These are phyloP conservation scores for Penaeus vannamei DNA, from an alignment of 1,140 invertebrate species.

Conservation along the genomic window DNA sequence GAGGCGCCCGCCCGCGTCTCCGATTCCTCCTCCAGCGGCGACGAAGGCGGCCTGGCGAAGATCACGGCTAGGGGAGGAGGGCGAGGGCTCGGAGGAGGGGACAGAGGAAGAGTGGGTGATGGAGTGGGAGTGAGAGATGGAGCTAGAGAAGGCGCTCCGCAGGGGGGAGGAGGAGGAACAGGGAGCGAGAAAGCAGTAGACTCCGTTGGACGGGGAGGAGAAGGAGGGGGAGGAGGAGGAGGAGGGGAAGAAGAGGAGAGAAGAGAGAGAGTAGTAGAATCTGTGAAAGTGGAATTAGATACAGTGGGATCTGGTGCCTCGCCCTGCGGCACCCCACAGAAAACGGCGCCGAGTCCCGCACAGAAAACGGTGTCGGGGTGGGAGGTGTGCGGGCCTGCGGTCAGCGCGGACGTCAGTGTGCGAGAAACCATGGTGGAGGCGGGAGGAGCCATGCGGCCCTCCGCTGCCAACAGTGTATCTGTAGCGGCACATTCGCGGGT, in stretches of 20 bases:
- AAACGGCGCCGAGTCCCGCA: slow-evolving; percentile 37
- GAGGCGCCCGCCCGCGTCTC: background rate
- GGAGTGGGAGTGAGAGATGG: background rate
- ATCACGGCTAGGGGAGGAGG: background rate
- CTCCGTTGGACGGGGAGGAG: background rate
- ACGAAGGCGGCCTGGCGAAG: background rate
- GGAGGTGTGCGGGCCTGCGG: slow-evolving; percentile 32
- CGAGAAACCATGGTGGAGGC: slow-evolving; percentile 59
- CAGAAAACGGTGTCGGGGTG: slow-evolving; percentile 57
- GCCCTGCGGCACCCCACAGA: slow-evolving; percentile 62
- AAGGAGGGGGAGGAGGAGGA: background rate
- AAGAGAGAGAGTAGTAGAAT: background rate
- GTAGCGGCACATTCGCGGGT: slow-evolving; percentile 48
- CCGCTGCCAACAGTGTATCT: slow-evolving; percentile 57
- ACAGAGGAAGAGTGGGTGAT: background rate
- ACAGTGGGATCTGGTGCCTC: slow-evolving; percentile 43
- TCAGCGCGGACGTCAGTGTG: slow-evolving; percentile 44
- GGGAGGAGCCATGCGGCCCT: slow-evolving; percentile 60
- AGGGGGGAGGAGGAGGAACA: background rate
- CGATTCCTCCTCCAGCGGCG: background rate
- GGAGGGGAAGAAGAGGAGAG: background rate
- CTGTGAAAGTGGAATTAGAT: slow-evolving; percentile 1
- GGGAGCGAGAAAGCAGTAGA: background rate
- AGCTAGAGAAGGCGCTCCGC: background rate
- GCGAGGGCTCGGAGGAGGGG: background rate